phyloP scores from a whole-genome alignment of 2,113 vertebrate species.

The Cottus gobio region DNA sequence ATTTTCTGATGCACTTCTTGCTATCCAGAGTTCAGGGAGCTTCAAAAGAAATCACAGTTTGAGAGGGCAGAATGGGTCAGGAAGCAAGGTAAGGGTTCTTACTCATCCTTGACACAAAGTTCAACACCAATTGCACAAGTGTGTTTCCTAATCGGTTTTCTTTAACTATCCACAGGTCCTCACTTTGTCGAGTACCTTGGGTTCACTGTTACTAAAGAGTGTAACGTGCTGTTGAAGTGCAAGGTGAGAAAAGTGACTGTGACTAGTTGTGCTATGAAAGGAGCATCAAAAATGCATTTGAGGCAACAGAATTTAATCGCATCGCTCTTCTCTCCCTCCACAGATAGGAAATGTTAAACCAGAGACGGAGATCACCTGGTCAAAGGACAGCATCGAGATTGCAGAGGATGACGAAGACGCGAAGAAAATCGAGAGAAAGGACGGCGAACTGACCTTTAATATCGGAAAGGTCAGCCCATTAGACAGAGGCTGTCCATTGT shows the following conservation, averaged over 20 bases:
- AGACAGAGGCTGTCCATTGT: constrained; percentile 30
- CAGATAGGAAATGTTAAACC: constrained; percentile 96
- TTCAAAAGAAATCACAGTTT: constrained; percentile 96
- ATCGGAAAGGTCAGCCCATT: constrained; percentile 92
- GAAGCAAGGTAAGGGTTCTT: constrained; percentile 89
- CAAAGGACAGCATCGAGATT: constrained; percentile 93
- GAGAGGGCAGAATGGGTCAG: constrained; percentile 96
- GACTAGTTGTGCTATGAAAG: background rate
- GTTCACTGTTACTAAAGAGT: constrained; percentile 93
- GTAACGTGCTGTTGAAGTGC: constrained; percentile 94
- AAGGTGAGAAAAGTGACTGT: constrained; percentile 85
- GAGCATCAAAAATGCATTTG: background rate
- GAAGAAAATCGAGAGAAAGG: constrained; percentile 84
- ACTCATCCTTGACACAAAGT: background rate
- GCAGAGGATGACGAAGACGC: constrained; percentile 94
- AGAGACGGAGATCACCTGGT: constrained; percentile 94
- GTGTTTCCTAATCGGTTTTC: background rate
- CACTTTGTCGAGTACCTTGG: constrained; percentile 96
- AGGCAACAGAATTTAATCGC: background rate
- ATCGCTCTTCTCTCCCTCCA: background rate
- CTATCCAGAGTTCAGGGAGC: constrained; percentile 91
- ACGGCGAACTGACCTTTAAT: constrained; percentile 90
- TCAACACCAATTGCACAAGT: background rate
- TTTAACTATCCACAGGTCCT: constrained; percentile 85
- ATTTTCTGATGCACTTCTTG: background rate